Evolutionary conservation across 2,113 vertebrate genomes (phyloP), one percentile per base, ranked within the genome.

Genomic region (Sphyrna mokarran): DNA sequence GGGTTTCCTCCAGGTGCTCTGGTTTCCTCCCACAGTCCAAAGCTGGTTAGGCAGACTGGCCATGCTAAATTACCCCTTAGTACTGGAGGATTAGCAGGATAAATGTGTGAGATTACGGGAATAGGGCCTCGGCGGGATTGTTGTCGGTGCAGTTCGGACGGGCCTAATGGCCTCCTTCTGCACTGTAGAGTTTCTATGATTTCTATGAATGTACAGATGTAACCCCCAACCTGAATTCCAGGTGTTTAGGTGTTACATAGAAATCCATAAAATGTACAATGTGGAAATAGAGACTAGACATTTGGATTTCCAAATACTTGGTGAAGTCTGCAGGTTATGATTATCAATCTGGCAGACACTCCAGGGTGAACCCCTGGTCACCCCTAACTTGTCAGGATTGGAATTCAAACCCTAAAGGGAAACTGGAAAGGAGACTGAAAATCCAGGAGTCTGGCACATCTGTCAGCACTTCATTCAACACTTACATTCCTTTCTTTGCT

Each of bases 261-360:
- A 66, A 93, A 66, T 93, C 22, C 33, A 93, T 37, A 22, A 66
- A 37, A 9, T 22, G 1, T 68, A 8, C 16, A 9, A 7, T n/a
- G n/a, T n/a, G n/a, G 61, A 37, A 68, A 66, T 6, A 66, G 89
- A 18, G 29, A 4, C n/a, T 33, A 66, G n/a, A 37, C 89, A 93
- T 18, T 10, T 10, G 16, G 20, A 68, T 93, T 93, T 93, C 89
- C 89, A 63, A 93, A 93, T 61, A 43, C 61, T 93, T 22, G 89
- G 58, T 43, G 80, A 93, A 93, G 61, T 37, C 61, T 37, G 58
- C 54, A 63, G 54, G 54, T 14, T 90, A 54, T 61, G 66, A 93
- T 93, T 68, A 93, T 66, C 89, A 37, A 61, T 66, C 89, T 93
- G 37, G 63, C 29, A 93, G 89, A 93, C 61, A 66, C 33, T 68